Evolutionary conservation across 1,140 invertebrate genomes (phyloP), one percentile per base, ranked within the genome.

Genomic region (Bombus impatiens): DNA sequence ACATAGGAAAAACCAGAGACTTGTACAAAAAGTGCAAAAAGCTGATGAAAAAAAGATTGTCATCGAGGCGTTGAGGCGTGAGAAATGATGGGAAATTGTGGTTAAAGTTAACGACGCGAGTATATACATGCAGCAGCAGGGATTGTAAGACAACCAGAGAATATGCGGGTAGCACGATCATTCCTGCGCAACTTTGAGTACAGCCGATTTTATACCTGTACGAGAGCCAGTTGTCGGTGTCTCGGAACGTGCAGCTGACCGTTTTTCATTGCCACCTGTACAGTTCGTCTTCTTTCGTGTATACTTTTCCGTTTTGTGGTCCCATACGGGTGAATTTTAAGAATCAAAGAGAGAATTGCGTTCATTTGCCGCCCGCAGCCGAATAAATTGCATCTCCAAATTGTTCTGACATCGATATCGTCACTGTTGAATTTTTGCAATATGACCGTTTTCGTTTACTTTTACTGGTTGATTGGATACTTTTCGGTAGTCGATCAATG

Each of bases 191-290:
- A 75, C 70, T 59, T 59, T n/a, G 71, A 25, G 32, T 47, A 76
- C 53, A 75, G 18, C 40, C 59, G 72, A 76, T 75, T 82, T 53
- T 62, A 82, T 75, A 82, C 53, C 40, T 82, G 71, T 37, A 53
- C 72, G 28, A 65, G 53, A 82, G 81, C 72, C 81, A 67, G 72
- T 82, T 65, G 75, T 68, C 62, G 62, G n/a, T 35, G 62, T 42
- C 44, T 47, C 6, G 82, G 82, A 70, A 70, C 67, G 81, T n/a
- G 85, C 85, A 86, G 85, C 81, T 86, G 85, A 82, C 75, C 85
- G 59, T 86, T 86, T 83, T 86, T 81, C 80, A 77, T 76, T 35
- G 62, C 85, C 85, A 86, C 85, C 85, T 86, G 85, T 86, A 86
- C 80, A 72, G 65, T 83, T 82, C 53, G 47, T 71, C 59, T 76